phyloP scores from a whole-genome alignment of 2,888 invertebrate genomes.

The Pandemis heparana region DNA sequence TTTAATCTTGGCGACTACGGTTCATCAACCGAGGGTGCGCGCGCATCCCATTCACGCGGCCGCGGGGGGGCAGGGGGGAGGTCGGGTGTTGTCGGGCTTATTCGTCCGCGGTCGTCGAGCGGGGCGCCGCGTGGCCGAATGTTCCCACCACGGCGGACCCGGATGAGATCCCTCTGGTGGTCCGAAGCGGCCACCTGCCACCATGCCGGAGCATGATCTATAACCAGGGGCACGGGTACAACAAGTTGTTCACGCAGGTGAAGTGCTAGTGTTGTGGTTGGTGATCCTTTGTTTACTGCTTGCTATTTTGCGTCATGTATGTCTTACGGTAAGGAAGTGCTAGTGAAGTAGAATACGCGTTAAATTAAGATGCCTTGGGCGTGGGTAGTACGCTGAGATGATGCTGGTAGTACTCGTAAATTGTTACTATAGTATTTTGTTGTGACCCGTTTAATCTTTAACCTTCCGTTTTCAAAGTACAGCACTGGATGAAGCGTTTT shows the following conservation, averaged over 20 bases:
- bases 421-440: too few relatives aligned
- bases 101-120: conserved; percentile 62
- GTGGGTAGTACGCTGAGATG: too few relatives aligned
- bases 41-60: conserved; percentile 74
- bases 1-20: conserved; percentile 44
- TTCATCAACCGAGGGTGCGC: conserved; percentile 62
- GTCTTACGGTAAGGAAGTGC: neutral
- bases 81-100: conserved; percentile 49
- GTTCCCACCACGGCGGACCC: conserved; percentile 80
- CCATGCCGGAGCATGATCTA: conserved; percentile 91
- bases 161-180: conserved; percentile 83
- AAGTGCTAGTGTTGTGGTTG: conserved; percentile 44
- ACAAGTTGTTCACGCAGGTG: conserved; percentile 94
- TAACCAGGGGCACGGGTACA: conserved; percentile 92
- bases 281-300: conserved; percentile 26
- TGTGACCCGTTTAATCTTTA: too few relatives aligned
- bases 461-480: too few relatives aligned
- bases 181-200: conserved; percentile 79
- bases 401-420: neutral
- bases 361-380: neutral
- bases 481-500: too few relatives aligned
- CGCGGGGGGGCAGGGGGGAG: conserved; percentile 43
- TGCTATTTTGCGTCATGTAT: conserved; percentile 3
- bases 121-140: conserved; percentile 59
- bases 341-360: neutral